Evolutionary conservation across 53 echinoderm and acorn worm species (phyloP).

Genomic region (Stichopus horrens): DNA sequence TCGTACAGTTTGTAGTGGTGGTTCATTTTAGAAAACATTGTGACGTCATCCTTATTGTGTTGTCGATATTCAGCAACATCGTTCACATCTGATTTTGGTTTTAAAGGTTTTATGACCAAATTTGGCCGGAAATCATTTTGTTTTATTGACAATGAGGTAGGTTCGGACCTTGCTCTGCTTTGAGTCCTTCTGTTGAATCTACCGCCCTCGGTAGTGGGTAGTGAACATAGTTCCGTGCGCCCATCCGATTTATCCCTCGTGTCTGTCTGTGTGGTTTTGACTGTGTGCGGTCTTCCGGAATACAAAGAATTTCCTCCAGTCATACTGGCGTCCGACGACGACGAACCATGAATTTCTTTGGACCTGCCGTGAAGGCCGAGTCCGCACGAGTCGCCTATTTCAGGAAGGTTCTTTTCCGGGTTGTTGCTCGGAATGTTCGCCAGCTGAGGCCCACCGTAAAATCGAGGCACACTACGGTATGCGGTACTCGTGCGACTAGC

Average conservation of each 20-base stretch:
- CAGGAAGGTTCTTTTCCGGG: background rate
- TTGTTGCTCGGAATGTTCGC: constrained; percentile 1
- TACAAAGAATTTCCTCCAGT: background rate
- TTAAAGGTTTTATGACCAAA: constrained; percentile 24
- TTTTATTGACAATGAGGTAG: background rate
- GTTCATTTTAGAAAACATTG: background rate
- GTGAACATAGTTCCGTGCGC: background rate
- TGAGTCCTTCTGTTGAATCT: background rate
- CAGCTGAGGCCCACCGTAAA: constrained; percentile 15
- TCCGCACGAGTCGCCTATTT: background rate
- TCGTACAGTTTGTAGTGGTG: background rate
- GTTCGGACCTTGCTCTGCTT: constrained; percentile 20
- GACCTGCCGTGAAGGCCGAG: constrained; percentile 5
- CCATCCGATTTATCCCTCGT: background rate
- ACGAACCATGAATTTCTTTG: constrained; percentile 29
- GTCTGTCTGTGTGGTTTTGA: background rate
- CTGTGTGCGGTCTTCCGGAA: background rate
- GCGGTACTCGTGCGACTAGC: constrained; percentile 5
- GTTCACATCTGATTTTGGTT: constrained; percentile 10
- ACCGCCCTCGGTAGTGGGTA: background rate
- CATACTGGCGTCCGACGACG: background rate
- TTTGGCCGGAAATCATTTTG: constrained; percentile 22
- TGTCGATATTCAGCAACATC: background rate
- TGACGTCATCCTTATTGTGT: background rate
- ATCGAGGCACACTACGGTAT: constrained; percentile 13